Base-by-base conservation (phyloP, 2,797 vertebrate genomes). In the Percopsis omiscomaycus region DNA sequence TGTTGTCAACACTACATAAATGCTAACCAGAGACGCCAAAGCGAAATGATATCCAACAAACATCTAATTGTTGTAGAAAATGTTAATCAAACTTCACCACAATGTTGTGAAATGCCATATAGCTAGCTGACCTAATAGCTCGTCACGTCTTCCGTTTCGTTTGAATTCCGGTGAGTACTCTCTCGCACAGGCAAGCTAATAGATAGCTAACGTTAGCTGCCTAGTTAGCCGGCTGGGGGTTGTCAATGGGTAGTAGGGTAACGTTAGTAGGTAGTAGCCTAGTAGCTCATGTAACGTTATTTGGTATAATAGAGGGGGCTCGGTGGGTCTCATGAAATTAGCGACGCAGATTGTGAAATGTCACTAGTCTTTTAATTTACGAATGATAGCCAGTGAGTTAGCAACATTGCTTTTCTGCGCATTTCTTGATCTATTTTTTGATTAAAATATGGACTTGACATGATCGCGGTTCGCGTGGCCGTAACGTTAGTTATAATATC, bases 121-220 rank as follows among this genome's bases (percentile, higher is more conserved):
- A 77, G 77, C 60, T 64, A 79, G 80, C 15, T 68, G 52, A 65
- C 45, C 65, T 11, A 62, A 37, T 48, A 27, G 6, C 28, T 61
- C 14, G 32, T 47, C 2, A 68, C 64, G 69, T 70, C 68, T 56
- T 53, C 69, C 68, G 71, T 77, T 56, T 3, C 66, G 14, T 52
- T 71, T 65, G 59, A 49, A 61, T 11, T 54, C 57, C 64, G 88
- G 88, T 90, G 84, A 87, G 90, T 88, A 61, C 77, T 5, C 61
- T 46, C 27, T n/a, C 13, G 55, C 53, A 50, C 1, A 28, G 12
- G 77, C 52, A 66, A 79, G 61, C 65, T 10, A 1, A 1, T 53
- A 44, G 64, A 67, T 67, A 57, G 81, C 61, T 74, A 62, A 42
- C 53, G 13, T 61, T 64, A 75, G 78, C 57, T 58, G 29, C 51